Base-by-base conservation (phyloP, 1,140 invertebrate genomes). In the Frieseomelitta varia region DNA sequence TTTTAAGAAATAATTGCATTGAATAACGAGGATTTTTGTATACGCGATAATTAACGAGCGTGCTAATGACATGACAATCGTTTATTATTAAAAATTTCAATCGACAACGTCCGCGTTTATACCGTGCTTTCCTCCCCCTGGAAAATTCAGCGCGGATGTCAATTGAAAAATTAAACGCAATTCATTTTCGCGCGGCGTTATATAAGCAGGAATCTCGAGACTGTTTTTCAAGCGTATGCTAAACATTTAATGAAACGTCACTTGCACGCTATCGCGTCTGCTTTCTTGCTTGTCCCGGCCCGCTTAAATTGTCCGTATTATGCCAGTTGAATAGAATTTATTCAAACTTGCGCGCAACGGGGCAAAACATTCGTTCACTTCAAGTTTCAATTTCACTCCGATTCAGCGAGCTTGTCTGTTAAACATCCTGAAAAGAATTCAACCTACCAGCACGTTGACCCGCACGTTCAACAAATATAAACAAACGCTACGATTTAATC, bases 241-340 rank as follows among this genome's bases (percentile, higher is more conserved):
- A 63, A 77, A 82, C 55, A 68, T 82, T 82, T 84, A 84, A 84
- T 84, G 81, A 84, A 84, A 84, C 39, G 81, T 84, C 76, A 84
- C 67, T 72, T 76, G 81, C 81, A 84, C 67, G 30, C 67, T n/a
- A 69, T 63, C n/a, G 81, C 81, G 27, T 55, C 55, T 56, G 51
- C 27, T 47, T 21, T 76, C 67, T 53, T 53, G 21, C 55, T 71
- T 53, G 73, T 67, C 67, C 8, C 58, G 55, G 76, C 14, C 56
- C 56, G 76, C n/a, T 79, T 79, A 79, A 79, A 71, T 68, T 79
- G 67, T 79, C 67, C 30, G 75, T 24, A 27, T 39, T 19, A 30
- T 39, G 24, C 24, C 55, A 27, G 10, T 55, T 55, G 47, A 72
- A 63, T 63, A 56, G 76, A 79, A 84, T 84, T 72, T 53, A 84